phyloP scores from a whole-genome alignment of 2,797 vertebrate species.

The Eremophila alpestris region DNA sequence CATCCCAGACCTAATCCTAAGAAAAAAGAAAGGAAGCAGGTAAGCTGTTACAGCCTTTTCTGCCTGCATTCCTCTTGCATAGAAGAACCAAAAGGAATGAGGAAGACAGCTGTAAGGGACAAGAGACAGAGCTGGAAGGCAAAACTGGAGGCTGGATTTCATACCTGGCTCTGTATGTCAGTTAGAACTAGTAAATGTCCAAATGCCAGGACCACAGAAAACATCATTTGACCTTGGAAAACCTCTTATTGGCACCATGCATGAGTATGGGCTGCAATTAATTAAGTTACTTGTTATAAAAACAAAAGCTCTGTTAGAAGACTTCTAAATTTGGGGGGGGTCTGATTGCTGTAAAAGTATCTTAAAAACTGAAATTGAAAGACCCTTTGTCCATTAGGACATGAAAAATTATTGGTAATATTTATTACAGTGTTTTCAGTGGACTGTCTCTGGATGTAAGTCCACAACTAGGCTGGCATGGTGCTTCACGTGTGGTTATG shows the following conservation, averaged over 20 bases:
- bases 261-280: neutral
- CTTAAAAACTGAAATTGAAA: neutral
- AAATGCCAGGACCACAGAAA: neutral
- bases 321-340: neutral
- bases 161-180: neutral
- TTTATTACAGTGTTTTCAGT: neutral
- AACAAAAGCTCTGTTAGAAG: neutral
- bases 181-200: neutral
- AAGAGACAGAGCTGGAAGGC: neutral
- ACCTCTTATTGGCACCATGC: neutral
- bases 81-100: conserved; percentile 1
- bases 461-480: neutral
- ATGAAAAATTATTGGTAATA: neutral
- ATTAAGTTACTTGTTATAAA: neutral
- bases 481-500: neutral
- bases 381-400: neutral
- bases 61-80: neutral
- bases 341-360: neutral
- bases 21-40: neutral
- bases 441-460: neutral
- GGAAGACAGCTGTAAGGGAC: neutral
- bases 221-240: neutral
- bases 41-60: neutral
- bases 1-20: neutral
- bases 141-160: neutral